These are phyloP conservation scores for Neodiprion lecontei DNA, from an alignment of 1,140 invertebrate genomes.

Conservation along the genomic window DNA sequence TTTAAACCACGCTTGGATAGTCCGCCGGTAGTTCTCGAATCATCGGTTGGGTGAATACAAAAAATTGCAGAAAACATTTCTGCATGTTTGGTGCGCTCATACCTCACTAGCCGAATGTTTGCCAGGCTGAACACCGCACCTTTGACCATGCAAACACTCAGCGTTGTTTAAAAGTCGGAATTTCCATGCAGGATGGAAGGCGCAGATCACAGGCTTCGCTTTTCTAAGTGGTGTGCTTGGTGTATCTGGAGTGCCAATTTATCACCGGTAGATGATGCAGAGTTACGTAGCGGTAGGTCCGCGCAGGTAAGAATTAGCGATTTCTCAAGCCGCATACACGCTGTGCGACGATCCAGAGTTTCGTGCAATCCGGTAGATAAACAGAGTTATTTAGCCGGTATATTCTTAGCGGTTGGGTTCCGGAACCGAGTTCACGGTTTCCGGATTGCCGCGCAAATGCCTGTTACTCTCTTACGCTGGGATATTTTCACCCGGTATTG, in stretches of 20 bases:
- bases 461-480: background rate
- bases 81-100: too few relatives aligned
- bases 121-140: too few relatives aligned
- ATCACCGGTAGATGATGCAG: background rate
- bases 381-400: constrained; percentile 7
- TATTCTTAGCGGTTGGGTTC: background rate
- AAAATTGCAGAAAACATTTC: too few relatives aligned
- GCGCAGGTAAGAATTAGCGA: constrained; percentile 7
- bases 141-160: background rate
- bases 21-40: too few relatives aligned
- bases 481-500: background rate
- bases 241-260: background rate
- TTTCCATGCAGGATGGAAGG: background rate
- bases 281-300: background rate
- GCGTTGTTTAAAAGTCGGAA: background rate
- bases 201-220: background rate
- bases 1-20: too few relatives aligned
- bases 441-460: background rate
- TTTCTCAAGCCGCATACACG: background rate
- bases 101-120: too few relatives aligned
- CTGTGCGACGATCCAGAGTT: background rate
- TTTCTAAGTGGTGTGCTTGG: background rate
- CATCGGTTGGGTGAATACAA: too few relatives aligned
- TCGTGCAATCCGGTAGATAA: background rate
- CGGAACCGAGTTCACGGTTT: constrained; percentile 1